Evolutionary conservation across 2,797 vertebrate genomes (phyloP), one percentile per base, ranked within the genome.

Genomic region (Tokudaia muenninki): DNA sequence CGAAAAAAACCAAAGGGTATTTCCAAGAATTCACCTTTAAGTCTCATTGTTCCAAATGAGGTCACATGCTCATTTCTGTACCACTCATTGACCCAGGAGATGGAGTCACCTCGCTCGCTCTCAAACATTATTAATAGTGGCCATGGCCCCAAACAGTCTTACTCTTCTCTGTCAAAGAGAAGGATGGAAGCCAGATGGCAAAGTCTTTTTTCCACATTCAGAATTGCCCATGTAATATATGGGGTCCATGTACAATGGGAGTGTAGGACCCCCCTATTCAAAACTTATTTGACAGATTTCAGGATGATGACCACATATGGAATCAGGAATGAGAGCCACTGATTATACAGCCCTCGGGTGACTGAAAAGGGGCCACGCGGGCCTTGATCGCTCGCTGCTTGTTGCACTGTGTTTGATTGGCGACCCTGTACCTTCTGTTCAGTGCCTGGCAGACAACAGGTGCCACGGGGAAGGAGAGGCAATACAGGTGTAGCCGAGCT

Each of bases 211-310:
- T 63, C 47, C 16, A 1, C 34, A 24, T 50, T 17, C 29, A 78
- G 84, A n/a, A 52, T 24, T 37, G 10, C 3, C 57, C 63, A 4
- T 6, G 1, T 87, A 47, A 61, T 72, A 26, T 83, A 16, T 59
- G 47, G 3, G 9, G 19, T 37, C 21, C 50, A 47, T 13, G 74
- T 34, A 75, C 63, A 78, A 37, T 52, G 77, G 79, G 94, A 80
- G 57, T 63, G 16, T 9, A 31, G 16, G 70, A 2, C 7, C 24
- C 7, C 24, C 17, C 91, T 52, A 34, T 84, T 82, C 21, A 92
- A 61, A 44, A 47, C 6, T 29, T 63, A 59, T 26, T 52, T 29
- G 22, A 78, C 93, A 74, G 86, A 87, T 92, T 94, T 87, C 75
- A 92, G 44, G 75, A 83, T 87, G 79, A 57, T 1, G 1, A 5